These are phyloP conservation scores for Strigamia transsilvanica DNA, from an alignment of 2,888 invertebrate genomes.

Conservation along the genomic window DNA sequence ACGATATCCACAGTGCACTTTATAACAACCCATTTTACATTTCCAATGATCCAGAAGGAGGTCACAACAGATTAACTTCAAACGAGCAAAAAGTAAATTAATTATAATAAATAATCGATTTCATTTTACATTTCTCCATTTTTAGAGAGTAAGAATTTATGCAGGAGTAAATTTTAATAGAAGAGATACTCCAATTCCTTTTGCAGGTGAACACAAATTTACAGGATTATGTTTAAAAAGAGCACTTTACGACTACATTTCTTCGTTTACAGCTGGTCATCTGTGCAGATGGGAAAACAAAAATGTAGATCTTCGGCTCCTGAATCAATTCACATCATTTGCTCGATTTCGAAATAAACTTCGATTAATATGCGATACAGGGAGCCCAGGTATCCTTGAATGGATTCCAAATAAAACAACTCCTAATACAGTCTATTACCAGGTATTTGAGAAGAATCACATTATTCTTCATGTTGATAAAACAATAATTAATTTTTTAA, in stretches of 20 bases:
- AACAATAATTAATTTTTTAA: neutral
- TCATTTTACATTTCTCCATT: neutral
- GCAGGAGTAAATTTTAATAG: conserved; percentile 79
- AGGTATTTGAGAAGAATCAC: conserved; percentile 59
- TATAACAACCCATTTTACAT: conserved; percentile 90
- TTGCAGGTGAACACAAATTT: conserved; percentile 69
- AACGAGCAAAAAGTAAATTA: conserved; percentile 72
- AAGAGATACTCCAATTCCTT: conserved; percentile 80
- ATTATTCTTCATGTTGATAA: neutral
- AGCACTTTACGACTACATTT: neutral
- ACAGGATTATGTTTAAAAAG: neutral
- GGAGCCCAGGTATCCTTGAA: conserved; percentile 76
- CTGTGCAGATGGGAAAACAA: conserved; percentile 77
- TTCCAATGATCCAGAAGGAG: conserved; percentile 84
- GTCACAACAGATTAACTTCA: conserved; percentile 77
- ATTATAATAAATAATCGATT: neutral
- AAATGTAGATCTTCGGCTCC: conserved; percentile 77
- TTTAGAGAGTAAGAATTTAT: conserved; percentile 58
- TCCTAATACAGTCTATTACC: conserved; percentile 85
- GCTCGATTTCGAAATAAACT: conserved; percentile 85
- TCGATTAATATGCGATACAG: conserved; percentile 72
- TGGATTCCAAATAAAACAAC: conserved; percentile 88
- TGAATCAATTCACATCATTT: conserved; percentile 80
- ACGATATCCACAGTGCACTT: conserved; percentile 84
- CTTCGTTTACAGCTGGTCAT: conserved; percentile 73